Evolutionary conservation across 2,888 invertebrate species (phyloP), one percentile per base, ranked within the genome.

Genomic region (Chironomus riparius): DNA sequence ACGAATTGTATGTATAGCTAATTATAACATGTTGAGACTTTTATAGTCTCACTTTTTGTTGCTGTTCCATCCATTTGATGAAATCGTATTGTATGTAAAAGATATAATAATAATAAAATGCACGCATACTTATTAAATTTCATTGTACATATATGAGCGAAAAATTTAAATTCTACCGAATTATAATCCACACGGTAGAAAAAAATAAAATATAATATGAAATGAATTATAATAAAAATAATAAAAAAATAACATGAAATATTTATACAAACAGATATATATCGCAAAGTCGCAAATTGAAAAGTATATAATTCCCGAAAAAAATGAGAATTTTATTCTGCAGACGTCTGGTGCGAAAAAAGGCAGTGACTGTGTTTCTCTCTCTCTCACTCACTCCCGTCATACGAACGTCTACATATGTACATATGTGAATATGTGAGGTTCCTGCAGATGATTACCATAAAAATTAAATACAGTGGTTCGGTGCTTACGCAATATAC

Each of bases 291-390:
- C 38, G 38, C 38, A 38, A 38, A 38, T 38, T 21, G 22, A 22
- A 68, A 68, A 68, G 47, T 38, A 47, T 28, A 68, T 68, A 38
- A 68, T 68, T 68, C 68, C 47, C 68, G 28, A 68, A 68, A 68
- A 47, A 18, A 68, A 68, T 56, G 28, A 68, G 13, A 47, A 38
- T 21, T 21, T 12, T 28, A 68, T 38, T 68, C 18, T 15, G 61
- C 72, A 72, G 72, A 72, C 72, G 72, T 72, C 72, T 72, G 72
- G 72, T 56, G 61, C 61, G 72, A 62, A 47, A 28, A n/a, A 28
- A 47, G 65, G 10, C 22, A 68, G 28, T 38, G 38, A 47, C n/a
- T 68, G n/a, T 68, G n/a, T 47, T 15, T 56, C 38, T 38, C 38
- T 38, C 38, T 38, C 38, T 10, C 38, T 38, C 38, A 7, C 15